phyloP scores from a whole-genome alignment of 2,888 invertebrate species.

The Limnephilus auricula region DNA sequence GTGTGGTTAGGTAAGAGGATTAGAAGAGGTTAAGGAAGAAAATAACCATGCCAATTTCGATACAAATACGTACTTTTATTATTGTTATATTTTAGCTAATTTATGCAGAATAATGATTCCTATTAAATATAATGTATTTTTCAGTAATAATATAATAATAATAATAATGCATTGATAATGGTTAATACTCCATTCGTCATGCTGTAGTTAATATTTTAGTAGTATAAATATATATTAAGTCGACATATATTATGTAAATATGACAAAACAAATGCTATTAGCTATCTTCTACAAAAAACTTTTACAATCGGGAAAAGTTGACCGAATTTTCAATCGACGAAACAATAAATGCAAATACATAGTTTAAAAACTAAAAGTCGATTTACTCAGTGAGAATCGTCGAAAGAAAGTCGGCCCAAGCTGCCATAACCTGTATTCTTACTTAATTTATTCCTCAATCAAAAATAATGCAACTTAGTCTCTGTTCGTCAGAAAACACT shows the following conservation, averaged over 20 bases:
- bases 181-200: conserved; percentile 70
- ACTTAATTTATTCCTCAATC: conserved; percentile 2
- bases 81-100: conserved; percentile 79
- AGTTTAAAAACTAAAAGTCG: background rate
- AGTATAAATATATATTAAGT: conserved; percentile 64
- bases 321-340: conserved; percentile 15
- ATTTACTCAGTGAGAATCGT: background rate
- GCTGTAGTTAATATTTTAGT: conserved; percentile 63
- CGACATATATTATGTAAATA: conserved; percentile 60
- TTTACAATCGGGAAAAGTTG: conserved; percentile 23
- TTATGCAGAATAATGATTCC: conserved; percentile 80
- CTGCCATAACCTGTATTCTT: conserved; percentile 37
- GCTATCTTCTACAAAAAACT: conserved; percentile 52
- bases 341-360: background rate
- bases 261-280: conserved; percentile 65
- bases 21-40: conserved; percentile 30
- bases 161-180: conserved; percentile 79
- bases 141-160: conserved; percentile 79
- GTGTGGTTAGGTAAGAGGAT: conserved; percentile 22
- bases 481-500: background rate
- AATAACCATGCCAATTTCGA: conserved; percentile 68
- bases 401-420: conserved; percentile 2
- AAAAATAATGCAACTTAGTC: background rate
- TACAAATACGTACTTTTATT: conserved; percentile 75
- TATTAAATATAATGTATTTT: conserved; percentile 79